Evolutionary conservation across 2,888 invertebrate species (phyloP).

Genomic region (Megalurothrips usitatus): DNA sequence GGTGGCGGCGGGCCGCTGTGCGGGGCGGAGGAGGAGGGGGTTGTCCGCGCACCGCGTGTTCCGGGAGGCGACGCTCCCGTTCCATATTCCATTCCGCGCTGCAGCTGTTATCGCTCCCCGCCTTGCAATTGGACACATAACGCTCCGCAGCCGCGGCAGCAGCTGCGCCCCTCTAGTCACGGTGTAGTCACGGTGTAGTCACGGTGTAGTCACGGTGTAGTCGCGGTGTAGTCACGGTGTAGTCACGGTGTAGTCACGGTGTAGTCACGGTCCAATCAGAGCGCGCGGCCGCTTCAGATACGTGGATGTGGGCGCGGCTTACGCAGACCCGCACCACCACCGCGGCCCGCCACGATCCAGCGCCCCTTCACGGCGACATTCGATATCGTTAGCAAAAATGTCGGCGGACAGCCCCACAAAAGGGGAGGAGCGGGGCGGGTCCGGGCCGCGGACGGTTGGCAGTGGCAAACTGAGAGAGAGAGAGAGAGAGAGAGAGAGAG

Average conservation of each 20-base stretch:
- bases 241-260: too few relatives aligned
- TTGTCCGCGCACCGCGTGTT: too few relatives aligned
- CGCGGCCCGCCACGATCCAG: not conserved
- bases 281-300: too few relatives aligned
- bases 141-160: not conserved
- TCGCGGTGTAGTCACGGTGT: too few relatives aligned
- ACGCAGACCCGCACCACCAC: not conserved
- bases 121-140: not conserved
- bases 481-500: too few relatives aligned
- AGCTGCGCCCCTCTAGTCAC: not conserved
- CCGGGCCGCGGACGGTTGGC: not conserved
- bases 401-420: conserved; percentile 16
- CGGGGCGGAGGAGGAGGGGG: too few relatives aligned
- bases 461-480: not conserved
- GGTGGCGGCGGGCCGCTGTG: too few relatives aligned
- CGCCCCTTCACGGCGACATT: not conserved
- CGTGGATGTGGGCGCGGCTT: too few relatives aligned
- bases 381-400: conserved; percentile 26
- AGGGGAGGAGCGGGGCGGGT: not conserved
- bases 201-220: too few relatives aligned
- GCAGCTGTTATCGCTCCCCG: conserved; percentile 1
- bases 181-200: not conserved
- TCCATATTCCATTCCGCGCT: conserved; percentile 3
- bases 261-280: too few relatives aligned
- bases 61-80: not conserved